Conservation (phyloP, 2,797 vertebrate species). For the Sciurus vulgaris region DNA sequence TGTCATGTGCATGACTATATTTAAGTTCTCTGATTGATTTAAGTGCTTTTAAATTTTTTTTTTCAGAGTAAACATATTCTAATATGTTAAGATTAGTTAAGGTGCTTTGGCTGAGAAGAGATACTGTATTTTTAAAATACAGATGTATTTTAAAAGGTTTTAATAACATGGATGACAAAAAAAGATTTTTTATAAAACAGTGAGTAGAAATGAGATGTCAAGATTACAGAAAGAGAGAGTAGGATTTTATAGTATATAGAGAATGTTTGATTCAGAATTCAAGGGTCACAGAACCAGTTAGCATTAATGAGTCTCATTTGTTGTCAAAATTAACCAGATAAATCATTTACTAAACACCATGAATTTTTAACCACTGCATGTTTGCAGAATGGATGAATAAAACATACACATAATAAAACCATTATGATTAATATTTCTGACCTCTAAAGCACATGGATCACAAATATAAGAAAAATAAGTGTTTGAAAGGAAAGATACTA, state of each 20-base stretch:
- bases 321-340: conserved; percentile 39
- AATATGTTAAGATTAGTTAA: no score
- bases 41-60: neutral
- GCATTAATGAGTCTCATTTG: neutral
- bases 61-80: neutral
- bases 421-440: conserved; percentile 31
- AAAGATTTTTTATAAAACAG: neutral
- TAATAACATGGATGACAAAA: neutral
- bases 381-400: neutral
- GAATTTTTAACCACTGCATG: conserved; percentile 25
- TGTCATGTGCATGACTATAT: accelerated
- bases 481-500: neutral
- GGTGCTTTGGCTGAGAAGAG: neutral
- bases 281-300: neutral
- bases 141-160: neutral
- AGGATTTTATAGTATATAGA: no score
- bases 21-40: neutral
- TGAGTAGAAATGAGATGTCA: neutral
- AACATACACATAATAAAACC: neutral
- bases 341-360: conserved; percentile 34
- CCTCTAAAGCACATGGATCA: neutral
- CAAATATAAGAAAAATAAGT: conserved; percentile 59
- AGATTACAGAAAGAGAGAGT: neutral
- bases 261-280: neutral
- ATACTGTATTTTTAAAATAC: neutral